Evolutionary conservation across 2,888 invertebrate species (phyloP).

Genomic region (Lagria hirta): DNA sequence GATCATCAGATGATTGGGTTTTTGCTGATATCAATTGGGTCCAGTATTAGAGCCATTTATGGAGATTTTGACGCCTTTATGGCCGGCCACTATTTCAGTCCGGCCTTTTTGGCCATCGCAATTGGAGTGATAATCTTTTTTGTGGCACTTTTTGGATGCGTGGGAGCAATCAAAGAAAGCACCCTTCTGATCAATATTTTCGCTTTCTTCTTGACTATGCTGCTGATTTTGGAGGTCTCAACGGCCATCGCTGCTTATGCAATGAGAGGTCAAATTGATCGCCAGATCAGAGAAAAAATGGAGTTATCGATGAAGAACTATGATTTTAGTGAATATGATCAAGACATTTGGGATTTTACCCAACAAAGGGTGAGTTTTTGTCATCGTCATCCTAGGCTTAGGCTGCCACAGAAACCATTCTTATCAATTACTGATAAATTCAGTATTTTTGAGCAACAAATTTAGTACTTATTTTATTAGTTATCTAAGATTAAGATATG

Average conservation of each 20-base stretch:
- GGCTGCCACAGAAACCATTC: no score
- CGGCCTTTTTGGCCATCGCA: constrained; percentile 73
- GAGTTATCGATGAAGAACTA: constrained; percentile 55
- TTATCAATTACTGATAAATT: no score
- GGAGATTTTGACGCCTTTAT: constrained; percentile 62
- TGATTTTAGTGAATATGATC: constrained; percentile 39
- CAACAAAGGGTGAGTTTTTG: constrained; percentile 61
- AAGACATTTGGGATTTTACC: constrained; percentile 59
- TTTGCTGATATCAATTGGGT: constrained; percentile 66
- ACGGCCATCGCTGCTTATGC: constrained; percentile 62
- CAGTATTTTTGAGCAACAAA: no score
- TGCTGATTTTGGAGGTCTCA: constrained; percentile 63
- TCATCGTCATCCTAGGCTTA: no score
- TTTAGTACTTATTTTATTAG: no score
- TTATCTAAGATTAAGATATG: no score
- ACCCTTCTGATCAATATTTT: constrained; percentile 69
- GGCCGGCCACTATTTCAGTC: constrained; percentile 66
- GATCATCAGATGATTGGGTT: constrained; percentile 66
- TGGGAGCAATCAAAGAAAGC: constrained; percentile 79
- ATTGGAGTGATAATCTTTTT: constrained; percentile 74
- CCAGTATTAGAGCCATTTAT: constrained; percentile 61
- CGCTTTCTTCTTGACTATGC: constrained; percentile 57
- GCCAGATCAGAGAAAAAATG: constrained; percentile 55
- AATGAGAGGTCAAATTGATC: constrained; percentile 53
- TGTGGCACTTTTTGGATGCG: constrained; percentile 80